Evolutionary conservation across 2,797 vertebrate species (phyloP).

Genomic region (Peromyscus melanophrys): DNA sequence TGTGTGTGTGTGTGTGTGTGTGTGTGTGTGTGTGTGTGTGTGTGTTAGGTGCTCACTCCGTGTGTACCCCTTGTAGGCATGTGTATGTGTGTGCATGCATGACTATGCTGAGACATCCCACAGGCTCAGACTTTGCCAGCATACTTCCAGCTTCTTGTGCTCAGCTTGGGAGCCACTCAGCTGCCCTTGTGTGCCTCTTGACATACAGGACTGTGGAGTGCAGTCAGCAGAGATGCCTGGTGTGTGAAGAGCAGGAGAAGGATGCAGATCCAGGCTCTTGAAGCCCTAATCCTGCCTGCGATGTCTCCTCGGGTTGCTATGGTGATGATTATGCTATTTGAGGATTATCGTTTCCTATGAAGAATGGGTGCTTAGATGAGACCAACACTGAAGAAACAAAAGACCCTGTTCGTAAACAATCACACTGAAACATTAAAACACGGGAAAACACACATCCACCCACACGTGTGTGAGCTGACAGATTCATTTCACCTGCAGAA

Average conservation of each 20-base stretch:
- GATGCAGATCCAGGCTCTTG: not conserved
- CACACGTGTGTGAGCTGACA: not conserved
- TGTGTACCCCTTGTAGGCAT: not conserved
- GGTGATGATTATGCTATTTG: conserved; percentile 26
- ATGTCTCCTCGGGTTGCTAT: not conserved
- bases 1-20: accelerated
- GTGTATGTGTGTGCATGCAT: not conserved
- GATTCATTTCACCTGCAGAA: not conserved
- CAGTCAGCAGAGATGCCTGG: not conserved
- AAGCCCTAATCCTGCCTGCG: not conserved
- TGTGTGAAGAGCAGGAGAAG: not conserved
- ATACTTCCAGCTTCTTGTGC: accelerated
- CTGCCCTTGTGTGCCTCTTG: not conserved
- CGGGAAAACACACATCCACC: not conserved
- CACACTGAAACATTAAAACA: not conserved
- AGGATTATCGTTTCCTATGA: conserved; percentile 12
- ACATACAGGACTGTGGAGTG: accelerated
- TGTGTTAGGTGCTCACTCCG: not conserved
- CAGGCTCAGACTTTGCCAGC: accelerated
- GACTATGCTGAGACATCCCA: accelerated
- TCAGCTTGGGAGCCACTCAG: accelerated
- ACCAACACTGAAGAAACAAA: not conserved
- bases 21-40: not conserved
- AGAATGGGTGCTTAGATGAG: conserved; percentile 51
- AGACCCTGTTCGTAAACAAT: not conserved